phyloP scores from a whole-genome alignment of 1,140 invertebrate species.

The Thaumatotibia leucotreta region DNA sequence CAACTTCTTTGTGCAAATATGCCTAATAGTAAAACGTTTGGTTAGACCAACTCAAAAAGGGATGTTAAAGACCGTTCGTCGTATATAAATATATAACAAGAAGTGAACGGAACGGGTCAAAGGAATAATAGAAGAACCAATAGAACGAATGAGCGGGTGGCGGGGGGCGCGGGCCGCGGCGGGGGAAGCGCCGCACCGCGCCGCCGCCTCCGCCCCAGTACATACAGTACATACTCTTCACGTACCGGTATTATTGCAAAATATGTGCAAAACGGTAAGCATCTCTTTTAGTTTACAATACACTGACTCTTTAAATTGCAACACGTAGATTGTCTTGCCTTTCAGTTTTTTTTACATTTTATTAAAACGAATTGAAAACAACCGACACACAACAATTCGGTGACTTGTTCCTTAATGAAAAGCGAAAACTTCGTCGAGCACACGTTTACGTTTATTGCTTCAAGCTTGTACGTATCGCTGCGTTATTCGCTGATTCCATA shows the following conservation, averaged over 20 bases:
- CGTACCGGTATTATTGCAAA: conserved; percentile 66
- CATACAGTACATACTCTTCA: conserved; percentile 26
- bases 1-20: conserved; percentile 76
- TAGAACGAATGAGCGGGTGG: conserved; percentile 2
- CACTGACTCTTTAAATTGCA: conserved; percentile 65
- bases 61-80: conserved; percentile 17
- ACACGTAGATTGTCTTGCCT: conserved; percentile 66
- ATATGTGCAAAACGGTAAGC: conserved; percentile 74
- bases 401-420: conserved; percentile 62
- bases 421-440: conserved; percentile 62
- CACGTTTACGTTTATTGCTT: conserved; percentile 64
- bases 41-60: conserved; percentile 60
- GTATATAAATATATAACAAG: conserved; percentile 10
- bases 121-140: not conserved
- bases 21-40: conserved; percentile 72
- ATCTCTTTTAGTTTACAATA: conserved; percentile 70
- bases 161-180: conserved; percentile 19
- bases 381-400: conserved; percentile 66
- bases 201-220: conserved; percentile 37
- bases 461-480: conserved; percentile 56
- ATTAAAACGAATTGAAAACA: conserved; percentile 61
- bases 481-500: conserved; percentile 38
- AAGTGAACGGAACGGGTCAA: not conserved
- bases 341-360: conserved; percentile 50
- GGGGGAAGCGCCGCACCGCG: conserved; percentile 48